Percentiles rank a stretch among this genome's conserved stretches.
These are phyloP conservation scores for Tiliacea citrago DNA, from an alignment of 2,888 invertebrate genomes.

Conservation along the genomic window DNA sequence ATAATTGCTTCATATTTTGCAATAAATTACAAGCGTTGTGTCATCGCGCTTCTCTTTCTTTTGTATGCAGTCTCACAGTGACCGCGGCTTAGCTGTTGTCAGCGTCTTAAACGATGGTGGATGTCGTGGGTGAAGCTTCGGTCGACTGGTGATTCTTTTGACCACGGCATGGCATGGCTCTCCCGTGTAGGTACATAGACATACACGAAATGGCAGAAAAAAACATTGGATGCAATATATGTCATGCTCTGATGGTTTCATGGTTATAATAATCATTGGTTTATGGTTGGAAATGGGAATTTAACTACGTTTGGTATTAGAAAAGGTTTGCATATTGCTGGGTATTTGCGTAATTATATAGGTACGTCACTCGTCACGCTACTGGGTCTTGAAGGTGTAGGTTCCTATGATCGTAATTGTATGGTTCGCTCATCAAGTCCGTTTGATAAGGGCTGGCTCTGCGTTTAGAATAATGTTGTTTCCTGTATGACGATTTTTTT, in stretches of 20 bases:
- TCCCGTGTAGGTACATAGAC: too few species aligned
- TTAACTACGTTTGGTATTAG: constrained; percentile 37
- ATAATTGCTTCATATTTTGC: too few species aligned
- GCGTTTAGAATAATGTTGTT: background rate
- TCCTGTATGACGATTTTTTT: background rate
- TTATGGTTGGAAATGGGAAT: constrained; percentile 31
- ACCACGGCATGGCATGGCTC: background rate
- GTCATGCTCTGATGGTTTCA: constrained; percentile 16
- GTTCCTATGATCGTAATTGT: constrained; percentile 18
- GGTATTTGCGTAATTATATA: constrained; percentile 51
- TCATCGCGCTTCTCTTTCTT: too few species aligned
- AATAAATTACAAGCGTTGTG: too few species aligned
- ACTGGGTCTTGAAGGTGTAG: constrained; percentile 16
- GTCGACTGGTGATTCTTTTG: background rate
- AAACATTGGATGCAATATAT: too few species aligned
- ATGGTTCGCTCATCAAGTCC: constrained; percentile 13
- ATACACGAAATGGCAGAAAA: too few species aligned
- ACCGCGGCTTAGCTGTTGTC: too few species aligned
- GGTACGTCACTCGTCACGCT: constrained; percentile 43
- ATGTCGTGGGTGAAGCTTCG: too few species aligned
- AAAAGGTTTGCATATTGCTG: constrained; percentile 51
- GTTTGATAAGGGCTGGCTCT: constrained; percentile 9
- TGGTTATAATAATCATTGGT: constrained; percentile 21
- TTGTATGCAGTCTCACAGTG: too few species aligned
- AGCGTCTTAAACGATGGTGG: background rate